Percentiles rank a stretch among this genome's conserved stretches.
phyloP scores from a whole-genome alignment of 2,113 vertebrate species.

The Campylomormyrus tamandua region DNA sequence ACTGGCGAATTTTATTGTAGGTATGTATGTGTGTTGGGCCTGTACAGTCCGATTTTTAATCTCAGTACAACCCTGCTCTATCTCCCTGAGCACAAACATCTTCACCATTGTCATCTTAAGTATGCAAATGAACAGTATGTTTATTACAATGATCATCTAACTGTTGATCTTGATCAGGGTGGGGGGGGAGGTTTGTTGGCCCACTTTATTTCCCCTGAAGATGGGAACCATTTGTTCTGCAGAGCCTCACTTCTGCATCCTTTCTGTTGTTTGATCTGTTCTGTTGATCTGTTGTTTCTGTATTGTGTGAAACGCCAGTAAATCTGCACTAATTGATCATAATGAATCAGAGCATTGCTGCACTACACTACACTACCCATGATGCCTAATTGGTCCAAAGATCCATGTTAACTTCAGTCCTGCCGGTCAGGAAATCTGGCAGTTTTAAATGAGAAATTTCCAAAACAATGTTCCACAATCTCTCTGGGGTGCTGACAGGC shows the following conservation, averaged over 20 bases:
- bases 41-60: too few relatives aligned
- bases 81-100: neutral
- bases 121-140: neutral
- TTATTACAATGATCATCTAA: neutral
- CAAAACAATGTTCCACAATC: neutral
- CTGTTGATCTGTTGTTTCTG: neutral
- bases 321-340: neutral
- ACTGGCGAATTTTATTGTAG: too few relatives aligned
- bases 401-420: neutral
- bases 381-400: neutral
- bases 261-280: neutral
- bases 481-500: neutral
- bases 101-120: neutral
- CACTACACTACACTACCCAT: neutral
- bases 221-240: neutral
- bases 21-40: too few relatives aligned
- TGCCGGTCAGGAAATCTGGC: neutral
- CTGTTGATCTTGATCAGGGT: neutral
- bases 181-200: neutral
- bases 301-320: neutral
- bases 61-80: too few relatives aligned
- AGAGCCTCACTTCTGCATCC: neutral
- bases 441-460: neutral
- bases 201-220: neutral
- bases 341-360: neutral